Base-by-base conservation (phyloP, 2,797 vertebrate species). In the Melanotaenia maccullochi region DNA sequence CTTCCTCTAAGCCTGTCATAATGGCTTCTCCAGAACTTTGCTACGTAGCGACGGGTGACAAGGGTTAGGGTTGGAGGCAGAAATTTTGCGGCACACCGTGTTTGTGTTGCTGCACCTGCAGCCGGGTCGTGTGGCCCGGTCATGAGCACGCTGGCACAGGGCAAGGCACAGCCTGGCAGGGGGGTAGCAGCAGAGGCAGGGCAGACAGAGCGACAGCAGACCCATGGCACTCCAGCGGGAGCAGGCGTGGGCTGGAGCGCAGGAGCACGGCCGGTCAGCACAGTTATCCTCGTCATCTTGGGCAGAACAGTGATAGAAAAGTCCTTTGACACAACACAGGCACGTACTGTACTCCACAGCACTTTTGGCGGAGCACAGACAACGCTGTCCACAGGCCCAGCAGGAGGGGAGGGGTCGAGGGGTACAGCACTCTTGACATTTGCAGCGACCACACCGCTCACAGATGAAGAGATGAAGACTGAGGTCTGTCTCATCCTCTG, bases 151-250 rank as follows among this genome's bases (percentile, higher is more conserved):
- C 93, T 96, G 97, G 93, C 97, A 98, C 83, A 97, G 85, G 89
- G 94, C 94, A 90, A 99, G 96, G 95, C 97, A 97, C 85, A 97
- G 96, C 93, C 96, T 93, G 83, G 96, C 96, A 28, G 96, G 97
- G 73, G 97, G 96, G 92, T 99, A 99, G 96, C 97, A 99, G 96
- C 97, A 99, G 84, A 99, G 95, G 95, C 98, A 99, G 90, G 98
- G 98, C 93, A 99, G 93, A 91, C 96, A 95, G 69, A 97, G 91
- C 0, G 97, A 94, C 87, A 98, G 93, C 67, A 96, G 82, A 57
- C 95, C 95, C 96, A 99, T 98, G 85, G 95, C 90, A 67, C 96
- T 93, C 97, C 97, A 99, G 75, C 97, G 97, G 84, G 96, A 91
- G 79, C 95, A 97, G 75, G 92, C 93, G 3, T 96, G 96, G 59